phyloP scores from a whole-genome alignment of 2,113 vertebrate genomes.

The Thalassarche chlororhynchos region DNA sequence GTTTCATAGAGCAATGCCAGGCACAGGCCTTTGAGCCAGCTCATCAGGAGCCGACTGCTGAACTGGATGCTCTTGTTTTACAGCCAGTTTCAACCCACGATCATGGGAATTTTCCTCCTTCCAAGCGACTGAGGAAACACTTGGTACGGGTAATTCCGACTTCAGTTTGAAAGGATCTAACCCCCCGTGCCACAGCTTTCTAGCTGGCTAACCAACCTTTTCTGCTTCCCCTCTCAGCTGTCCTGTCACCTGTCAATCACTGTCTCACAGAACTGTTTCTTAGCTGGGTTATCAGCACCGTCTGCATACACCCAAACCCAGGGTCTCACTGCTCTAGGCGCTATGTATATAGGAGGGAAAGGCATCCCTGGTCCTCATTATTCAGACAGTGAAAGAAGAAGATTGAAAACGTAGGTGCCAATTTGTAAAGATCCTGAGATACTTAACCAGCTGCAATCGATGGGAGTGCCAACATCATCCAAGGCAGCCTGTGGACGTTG shows the following conservation, averaged over 20 bases:
- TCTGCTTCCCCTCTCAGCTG: neutral
- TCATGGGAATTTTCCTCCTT: slow-evolving; percentile 80
- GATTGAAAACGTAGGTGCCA: neutral
- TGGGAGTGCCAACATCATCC: neutral
- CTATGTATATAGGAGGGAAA: neutral
- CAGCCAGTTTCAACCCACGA: slow-evolving; percentile 79
- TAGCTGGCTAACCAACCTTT: slow-evolving; percentile 6
- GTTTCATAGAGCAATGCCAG: slow-evolving; percentile 18
- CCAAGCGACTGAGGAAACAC: slow-evolving; percentile 73
- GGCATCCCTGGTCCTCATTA: neutral
- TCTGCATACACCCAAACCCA: neutral
- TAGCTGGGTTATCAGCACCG: neutral
- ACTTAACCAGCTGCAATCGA: neutral
- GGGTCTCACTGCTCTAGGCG: neutral
- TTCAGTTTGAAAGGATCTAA: slow-evolving; percentile 76
- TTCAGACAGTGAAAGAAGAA: neutral
- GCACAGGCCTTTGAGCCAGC: slow-evolving; percentile 22
- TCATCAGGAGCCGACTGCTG: neutral
- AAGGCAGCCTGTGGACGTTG: neutral
- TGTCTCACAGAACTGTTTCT: neutral
- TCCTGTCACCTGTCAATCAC: neutral
- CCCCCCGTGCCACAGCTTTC: slow-evolving; percentile 22
- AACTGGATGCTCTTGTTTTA: slow-evolving; percentile 54
- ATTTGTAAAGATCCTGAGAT: neutral
- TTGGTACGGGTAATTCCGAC: slow-evolving; percentile 69